phyloP scores from a whole-genome alignment of 2,888 invertebrate species.

The Leptopilina syphax region DNA sequence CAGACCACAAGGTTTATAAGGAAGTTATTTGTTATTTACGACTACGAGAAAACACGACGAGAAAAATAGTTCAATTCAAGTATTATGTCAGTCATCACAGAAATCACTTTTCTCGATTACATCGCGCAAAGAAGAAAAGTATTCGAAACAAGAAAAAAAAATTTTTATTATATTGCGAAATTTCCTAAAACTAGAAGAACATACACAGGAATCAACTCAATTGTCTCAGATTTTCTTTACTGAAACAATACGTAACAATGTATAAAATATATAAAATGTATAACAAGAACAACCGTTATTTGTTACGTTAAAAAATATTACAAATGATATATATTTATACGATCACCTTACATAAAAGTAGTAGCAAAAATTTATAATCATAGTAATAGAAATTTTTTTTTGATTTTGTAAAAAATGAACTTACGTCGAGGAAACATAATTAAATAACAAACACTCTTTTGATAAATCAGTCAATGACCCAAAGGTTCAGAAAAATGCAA shows the following conservation, averaged over 20 bases:
- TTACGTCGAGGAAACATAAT: slow-evolving; percentile 16
- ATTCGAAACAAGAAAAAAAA: neutral
- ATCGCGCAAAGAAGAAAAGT: neutral
- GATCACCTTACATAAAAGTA: neutral
- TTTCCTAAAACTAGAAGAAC: neutral
- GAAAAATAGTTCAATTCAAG: slow-evolving; percentile 16
- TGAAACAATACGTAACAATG: neutral
- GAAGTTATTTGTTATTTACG: slow-evolving; percentile 37
- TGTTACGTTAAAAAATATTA: no score
- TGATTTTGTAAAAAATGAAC: neutral
- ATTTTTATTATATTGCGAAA: slow-evolving; percentile 9
- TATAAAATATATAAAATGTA: no score
- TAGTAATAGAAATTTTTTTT: no score
- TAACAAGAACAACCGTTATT: no score
- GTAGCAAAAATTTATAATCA: neutral
- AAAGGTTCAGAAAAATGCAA: neutral
- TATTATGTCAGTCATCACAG: slow-evolving; percentile 22
- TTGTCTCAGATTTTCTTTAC: neutral
- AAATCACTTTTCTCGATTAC: neutral
- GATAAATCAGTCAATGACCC: slow-evolving; percentile 5
- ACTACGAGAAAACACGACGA: neutral
- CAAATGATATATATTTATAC: neutral
- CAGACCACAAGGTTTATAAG: slow-evolving; percentile 33
- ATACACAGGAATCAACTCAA: neutral
- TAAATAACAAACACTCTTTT: neutral